Percentiles rank a stretch among this genome's conserved stretches.
Evolutionary conservation across 2,797 vertebrate genomes (phyloP).

Genomic region (Emydoidea blandingii): DNA sequence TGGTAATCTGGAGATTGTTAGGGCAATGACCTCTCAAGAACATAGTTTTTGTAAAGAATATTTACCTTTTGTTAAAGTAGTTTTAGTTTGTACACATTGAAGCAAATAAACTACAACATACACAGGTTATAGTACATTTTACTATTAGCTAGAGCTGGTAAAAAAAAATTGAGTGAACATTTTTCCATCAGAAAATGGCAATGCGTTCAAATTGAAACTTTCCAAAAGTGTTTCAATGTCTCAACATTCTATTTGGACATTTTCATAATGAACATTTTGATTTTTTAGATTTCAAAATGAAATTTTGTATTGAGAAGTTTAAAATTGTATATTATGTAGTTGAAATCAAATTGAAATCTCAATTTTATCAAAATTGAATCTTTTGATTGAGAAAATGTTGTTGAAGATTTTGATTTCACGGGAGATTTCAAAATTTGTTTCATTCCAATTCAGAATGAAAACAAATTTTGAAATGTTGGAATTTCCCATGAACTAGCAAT

Average conservation of each 20-base stretch:
- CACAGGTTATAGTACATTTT: neutral
- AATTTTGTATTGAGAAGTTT: neutral
- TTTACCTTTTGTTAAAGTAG: neutral
- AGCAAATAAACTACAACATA: neutral
- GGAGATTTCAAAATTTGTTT: neutral
- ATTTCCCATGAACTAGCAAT: neutral
- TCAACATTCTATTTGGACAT: neutral
- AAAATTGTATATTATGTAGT: neutral
- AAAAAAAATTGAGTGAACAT: neutral
- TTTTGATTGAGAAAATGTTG: neutral
- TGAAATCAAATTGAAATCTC: neutral
- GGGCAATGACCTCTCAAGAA: neutral
- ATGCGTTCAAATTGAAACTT: neutral
- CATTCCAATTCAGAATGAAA: neutral
- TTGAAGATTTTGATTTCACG: neutral
- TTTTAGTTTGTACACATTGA: neutral
- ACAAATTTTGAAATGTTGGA: neutral
- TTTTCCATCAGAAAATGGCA: neutral
- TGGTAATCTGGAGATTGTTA: neutral
- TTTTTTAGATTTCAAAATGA: neutral
- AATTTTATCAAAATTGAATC: neutral
- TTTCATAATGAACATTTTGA: neutral
- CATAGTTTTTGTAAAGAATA: neutral
- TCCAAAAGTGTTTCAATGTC: neutral
- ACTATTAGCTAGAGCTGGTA: neutral